phyloP scores from a whole-genome alignment of 2,888 invertebrate genomes.

The Pegoplata infirma region DNA sequence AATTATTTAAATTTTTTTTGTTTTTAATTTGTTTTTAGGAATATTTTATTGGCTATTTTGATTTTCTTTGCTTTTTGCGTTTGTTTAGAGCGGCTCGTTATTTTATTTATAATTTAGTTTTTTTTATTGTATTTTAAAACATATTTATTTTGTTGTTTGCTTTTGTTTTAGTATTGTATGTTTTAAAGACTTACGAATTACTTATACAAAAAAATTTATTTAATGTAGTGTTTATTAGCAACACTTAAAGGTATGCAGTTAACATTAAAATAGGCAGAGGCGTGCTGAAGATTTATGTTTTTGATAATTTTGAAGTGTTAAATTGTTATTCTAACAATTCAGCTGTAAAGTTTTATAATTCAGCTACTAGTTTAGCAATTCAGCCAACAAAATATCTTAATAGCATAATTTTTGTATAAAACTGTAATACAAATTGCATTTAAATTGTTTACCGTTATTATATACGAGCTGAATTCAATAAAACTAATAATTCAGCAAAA shows the following conservation, averaged over 20 bases:
- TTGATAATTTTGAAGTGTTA: too few species aligned
- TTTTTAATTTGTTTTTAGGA: conserved; percentile 30
- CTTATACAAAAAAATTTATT: not conserved
- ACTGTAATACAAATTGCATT: too few species aligned
- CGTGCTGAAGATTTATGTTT: too few species aligned
- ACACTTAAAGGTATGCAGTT: conserved; percentile 3
- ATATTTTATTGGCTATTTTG: conserved; percentile 17
- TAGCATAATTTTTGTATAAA: too few species aligned
- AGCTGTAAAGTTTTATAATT: too few species aligned
- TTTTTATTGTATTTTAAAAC: not conserved
- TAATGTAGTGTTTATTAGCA: conserved; percentile 2
- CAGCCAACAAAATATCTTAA: too few species aligned
- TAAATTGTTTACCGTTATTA: too few species aligned
- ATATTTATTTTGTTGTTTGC: not conserved
- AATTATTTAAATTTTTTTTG: not conserved
- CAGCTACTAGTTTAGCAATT: too few species aligned
- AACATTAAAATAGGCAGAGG: not conserved
- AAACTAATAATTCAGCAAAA: too few species aligned
- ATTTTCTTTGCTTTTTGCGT: conserved; percentile 3
- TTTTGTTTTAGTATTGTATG: not conserved
- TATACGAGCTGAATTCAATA: too few species aligned
- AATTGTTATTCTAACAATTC: too few species aligned
- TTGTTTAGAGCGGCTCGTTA: conserved; percentile 4
- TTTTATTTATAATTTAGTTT: not conserved
- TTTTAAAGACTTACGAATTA: not conserved